Evolutionary conservation across 2,797 vertebrate genomes (phyloP).

Genomic region (Orestias chungarensis): DNA sequence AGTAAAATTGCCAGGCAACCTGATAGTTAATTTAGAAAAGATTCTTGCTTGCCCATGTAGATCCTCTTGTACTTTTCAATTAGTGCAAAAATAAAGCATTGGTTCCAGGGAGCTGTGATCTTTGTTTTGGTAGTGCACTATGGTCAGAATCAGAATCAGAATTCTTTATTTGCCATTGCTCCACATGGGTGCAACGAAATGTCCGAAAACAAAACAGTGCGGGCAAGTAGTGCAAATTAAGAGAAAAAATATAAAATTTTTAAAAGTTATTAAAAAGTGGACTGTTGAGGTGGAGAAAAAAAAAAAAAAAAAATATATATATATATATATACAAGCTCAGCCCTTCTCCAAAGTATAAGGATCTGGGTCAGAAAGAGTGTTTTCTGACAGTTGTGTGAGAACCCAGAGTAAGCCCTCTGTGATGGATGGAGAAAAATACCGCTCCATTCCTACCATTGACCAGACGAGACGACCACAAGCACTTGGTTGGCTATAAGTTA

Average conservation of each 20-base stretch:
- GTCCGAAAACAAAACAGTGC: too few species aligned
- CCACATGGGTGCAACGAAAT: too few species aligned
- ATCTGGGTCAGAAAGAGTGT: slow-evolving; percentile 41
- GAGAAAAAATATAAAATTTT: too few species aligned
- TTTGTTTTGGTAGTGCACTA: slow-evolving; percentile 26
- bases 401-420: slow-evolving; percentile 40
- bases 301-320: too few species aligned
- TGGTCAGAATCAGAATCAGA: too few species aligned
- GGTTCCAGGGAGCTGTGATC: slow-evolving; percentile 51
- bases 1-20: slow-evolving; percentile 21
- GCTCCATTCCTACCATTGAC: slow-evolving; percentile 63
- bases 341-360: slow-evolving; percentile 33
- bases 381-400: slow-evolving; percentile 49
- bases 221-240: too few species aligned
- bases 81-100: slow-evolving; percentile 37
- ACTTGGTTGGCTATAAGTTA: slow-evolving; percentile 66
- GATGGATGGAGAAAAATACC: slow-evolving; percentile 55
- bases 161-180: too few species aligned
- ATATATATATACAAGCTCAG: too few species aligned
- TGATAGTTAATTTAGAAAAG: slow-evolving; percentile 29
- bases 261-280: too few species aligned
- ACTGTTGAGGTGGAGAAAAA: too few species aligned
- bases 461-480: slow-evolving; percentile 77
- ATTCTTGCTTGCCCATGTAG: slow-evolving; percentile 32
- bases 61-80: slow-evolving; percentile 43